Percentiles rank a stretch among this genome's conserved stretches.
Conservation (phyloP, 2,113 vertebrate genomes). For the Cyanistes caeruleus region DNA sequence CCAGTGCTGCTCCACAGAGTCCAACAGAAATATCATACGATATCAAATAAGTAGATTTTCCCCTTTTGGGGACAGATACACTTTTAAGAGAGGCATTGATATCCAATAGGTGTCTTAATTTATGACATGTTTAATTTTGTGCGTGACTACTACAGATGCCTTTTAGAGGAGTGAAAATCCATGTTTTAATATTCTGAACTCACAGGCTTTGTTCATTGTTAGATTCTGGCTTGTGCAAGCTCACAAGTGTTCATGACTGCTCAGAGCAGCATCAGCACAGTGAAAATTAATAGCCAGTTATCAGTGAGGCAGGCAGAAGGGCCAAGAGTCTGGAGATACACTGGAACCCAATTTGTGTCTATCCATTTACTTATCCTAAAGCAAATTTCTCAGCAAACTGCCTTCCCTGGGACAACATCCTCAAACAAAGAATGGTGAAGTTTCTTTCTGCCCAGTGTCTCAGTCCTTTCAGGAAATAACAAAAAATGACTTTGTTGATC, state of each 20-base stretch:
- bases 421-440: not conserved
- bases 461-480: not conserved
- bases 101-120: slow-evolving; percentile 27
- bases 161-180: not conserved
- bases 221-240: not conserved
- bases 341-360: not conserved
- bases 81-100: slow-evolving; percentile 20
- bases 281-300: not conserved
- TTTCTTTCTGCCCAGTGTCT: not conserved
- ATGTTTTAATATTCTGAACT: not conserved
- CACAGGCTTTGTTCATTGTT: not conserved
- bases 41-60: slow-evolving; percentile 26
- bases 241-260: not conserved
- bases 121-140: slow-evolving; percentile 12
- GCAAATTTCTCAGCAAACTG: not conserved
- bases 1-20: not conserved
- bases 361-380: not conserved
- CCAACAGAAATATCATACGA: not conserved
- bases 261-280: not conserved
- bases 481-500: not conserved
- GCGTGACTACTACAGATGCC: not conserved
- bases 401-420: not conserved
- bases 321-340: not conserved
- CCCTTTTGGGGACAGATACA: slow-evolving; percentile 26
- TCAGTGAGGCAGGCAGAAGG: not conserved